These are phyloP conservation scores for Drosophila pectinifera DNA, from an alignment of 1,140 invertebrate species.

Conservation along the genomic window DNA sequence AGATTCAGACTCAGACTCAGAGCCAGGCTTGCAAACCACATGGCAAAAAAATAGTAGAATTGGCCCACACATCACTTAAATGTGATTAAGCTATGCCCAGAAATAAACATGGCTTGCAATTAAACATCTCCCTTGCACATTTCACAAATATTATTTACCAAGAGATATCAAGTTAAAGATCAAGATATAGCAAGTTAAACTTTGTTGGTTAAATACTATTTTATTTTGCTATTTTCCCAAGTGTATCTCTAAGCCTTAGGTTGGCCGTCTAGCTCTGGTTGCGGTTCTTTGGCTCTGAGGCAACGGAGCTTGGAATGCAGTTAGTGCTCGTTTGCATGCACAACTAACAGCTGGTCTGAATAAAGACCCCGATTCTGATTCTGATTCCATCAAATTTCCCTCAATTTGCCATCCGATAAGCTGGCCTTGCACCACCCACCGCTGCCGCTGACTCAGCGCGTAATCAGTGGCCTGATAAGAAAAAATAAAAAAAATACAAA, in stretches of 20 bases:
- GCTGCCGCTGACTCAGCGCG: constrained; percentile 22
- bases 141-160: too few relatives aligned
- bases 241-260: not conserved
- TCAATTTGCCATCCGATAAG: constrained; percentile 26
- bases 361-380: too few relatives aligned
- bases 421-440: not conserved
- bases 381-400: constrained; percentile 30
- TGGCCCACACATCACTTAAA: not conserved
- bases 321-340: constrained; percentile 67
- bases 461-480: constrained; percentile 38
- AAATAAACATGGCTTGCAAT: not conserved
- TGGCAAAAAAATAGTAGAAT: not conserved
- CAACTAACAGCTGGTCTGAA: constrained; percentile 10
- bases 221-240: not conserved
- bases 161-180: too few relatives aligned
- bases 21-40: not conserved
- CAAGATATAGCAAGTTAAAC: too few relatives aligned
- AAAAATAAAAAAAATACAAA: not conserved
- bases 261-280: constrained; percentile 22
- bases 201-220: too few relatives aligned
- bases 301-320: constrained; percentile 70
- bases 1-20: constrained; percentile 17
- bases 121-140: not conserved
- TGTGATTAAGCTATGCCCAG: too few relatives aligned
- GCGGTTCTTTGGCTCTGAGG: constrained; percentile 69